These are phyloP conservation scores for Cuniculus paca DNA, from an alignment of 2,797 vertebrate genomes.

Conservation along the genomic window DNA sequence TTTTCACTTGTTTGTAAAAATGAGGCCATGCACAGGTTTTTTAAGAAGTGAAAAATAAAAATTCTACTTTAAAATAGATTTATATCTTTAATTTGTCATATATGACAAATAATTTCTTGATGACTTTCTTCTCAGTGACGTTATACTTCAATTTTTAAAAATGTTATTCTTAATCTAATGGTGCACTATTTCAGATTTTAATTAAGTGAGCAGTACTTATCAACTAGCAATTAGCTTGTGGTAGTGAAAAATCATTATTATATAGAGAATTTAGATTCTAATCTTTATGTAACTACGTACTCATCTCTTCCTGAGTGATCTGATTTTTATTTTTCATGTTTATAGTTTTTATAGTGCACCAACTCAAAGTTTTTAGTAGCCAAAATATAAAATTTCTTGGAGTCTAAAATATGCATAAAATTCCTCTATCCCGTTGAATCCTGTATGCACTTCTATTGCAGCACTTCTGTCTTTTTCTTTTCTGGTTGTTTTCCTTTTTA, in stretches of 20 bases:
- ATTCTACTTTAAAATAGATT: slow-evolving; percentile 8
- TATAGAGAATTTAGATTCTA: slow-evolving; percentile 18
- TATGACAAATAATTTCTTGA: slow-evolving; percentile 2
- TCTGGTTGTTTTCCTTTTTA: slow-evolving; percentile 29
- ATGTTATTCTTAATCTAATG: neutral
- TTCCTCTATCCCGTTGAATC: neutral
- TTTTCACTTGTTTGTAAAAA: slow-evolving; percentile 56
- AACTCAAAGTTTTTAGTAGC: slow-evolving; percentile 7
- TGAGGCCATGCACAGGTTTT: neutral
- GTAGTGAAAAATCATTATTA: neutral
- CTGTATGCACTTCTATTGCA: neutral
- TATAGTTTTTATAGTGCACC: slow-evolving; percentile 43
- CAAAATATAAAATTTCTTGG: slow-evolving; percentile 55
- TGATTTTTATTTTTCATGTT: slow-evolving; percentile 37
- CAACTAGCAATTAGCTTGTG: neutral
- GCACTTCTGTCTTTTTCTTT: neutral
- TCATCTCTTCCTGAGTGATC: neutral
- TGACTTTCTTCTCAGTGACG: slow-evolving; percentile 30
- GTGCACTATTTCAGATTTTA: slow-evolving; percentile 40
- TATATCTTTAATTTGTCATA: slow-evolving; percentile 44
- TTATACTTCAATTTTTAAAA: neutral
- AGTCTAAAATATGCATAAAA: neutral
- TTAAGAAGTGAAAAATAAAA: slow-evolving; percentile 35
- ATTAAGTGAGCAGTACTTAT: neutral
- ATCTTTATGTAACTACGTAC: neutral